A percentile compares a stretch with the other conserved stretches of the same genome.
These are phyloP conservation scores for Leptoteleia sp. DNA, from an alignment of 1,140 invertebrate species.

Conservation along the genomic window DNA sequence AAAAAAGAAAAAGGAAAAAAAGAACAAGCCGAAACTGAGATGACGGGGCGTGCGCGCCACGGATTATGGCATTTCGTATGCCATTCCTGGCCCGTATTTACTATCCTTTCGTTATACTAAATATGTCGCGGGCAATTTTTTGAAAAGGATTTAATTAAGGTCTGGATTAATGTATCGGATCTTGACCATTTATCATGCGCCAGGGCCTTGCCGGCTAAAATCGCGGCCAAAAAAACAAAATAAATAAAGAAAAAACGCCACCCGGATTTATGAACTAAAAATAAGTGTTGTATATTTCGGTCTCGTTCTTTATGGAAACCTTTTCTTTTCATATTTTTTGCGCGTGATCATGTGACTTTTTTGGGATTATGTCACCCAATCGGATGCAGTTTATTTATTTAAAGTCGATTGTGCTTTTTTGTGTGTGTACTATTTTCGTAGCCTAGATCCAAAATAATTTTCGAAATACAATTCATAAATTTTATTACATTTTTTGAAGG, in stretches of 20 bases:
- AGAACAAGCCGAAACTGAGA: slow-evolving; percentile 6
- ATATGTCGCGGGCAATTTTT: slow-evolving; percentile 51
- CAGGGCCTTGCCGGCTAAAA: not conserved
- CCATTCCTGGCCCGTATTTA: slow-evolving; percentile 56
- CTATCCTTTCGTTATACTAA: slow-evolving; percentile 62
- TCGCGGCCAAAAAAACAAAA: slow-evolving; percentile 13
- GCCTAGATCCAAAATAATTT: no score
- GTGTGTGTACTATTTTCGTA: no score
- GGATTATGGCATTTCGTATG: slow-evolving; percentile 47
- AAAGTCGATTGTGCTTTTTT: no score
- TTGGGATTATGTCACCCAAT: no score
- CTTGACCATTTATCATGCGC: slow-evolving; percentile 38
- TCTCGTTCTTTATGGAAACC: slow-evolving; percentile 4
- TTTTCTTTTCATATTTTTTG: not conserved
- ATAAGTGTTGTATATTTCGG: slow-evolving; percentile 16
- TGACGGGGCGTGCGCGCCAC: slow-evolving; percentile 8
- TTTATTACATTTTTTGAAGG: no score
- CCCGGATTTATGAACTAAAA: slow-evolving; percentile 48
- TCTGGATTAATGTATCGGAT: slow-evolving; percentile 49
- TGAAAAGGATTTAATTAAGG: slow-evolving; percentile 59
- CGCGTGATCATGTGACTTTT: no score
- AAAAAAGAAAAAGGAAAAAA: slow-evolving; percentile 15
- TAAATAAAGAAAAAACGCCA: no score
- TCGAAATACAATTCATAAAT: no score
- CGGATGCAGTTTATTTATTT: no score